Evolutionary conservation across 2,888 invertebrate genomes (phyloP).

Genomic region (Cantharis lateralis): DNA sequence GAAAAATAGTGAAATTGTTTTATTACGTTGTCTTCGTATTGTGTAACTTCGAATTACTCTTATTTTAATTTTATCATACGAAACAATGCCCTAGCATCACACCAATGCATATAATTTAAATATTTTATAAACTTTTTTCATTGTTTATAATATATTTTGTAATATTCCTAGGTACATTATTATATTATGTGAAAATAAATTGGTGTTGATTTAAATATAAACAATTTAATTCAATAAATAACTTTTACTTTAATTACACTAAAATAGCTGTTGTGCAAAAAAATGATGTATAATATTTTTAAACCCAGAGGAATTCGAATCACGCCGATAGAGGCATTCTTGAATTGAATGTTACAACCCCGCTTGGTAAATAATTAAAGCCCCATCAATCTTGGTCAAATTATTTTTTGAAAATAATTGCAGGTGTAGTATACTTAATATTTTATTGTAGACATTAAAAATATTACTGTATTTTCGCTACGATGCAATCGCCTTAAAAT

Average conservation of each 20-base stretch:
- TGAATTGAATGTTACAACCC: neutral
- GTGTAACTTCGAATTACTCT: neutral
- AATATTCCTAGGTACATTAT: neutral
- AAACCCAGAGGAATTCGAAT: no score
- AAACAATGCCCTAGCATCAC: neutral
- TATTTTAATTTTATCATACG: neutral
- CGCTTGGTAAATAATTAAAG: neutral
- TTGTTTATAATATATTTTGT: neutral
- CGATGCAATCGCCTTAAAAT: neutral
- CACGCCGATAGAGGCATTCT: no score
- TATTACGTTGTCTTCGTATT: neutral
- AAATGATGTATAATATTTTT: neutral
- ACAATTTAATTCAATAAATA: neutral
- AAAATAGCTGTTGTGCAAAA: neutral
- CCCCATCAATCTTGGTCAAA: neutral
- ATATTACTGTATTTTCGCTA: neutral
- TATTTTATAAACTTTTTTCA: neutral
- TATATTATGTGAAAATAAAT: neutral
- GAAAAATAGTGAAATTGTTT: neutral
- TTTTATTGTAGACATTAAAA: neutral
- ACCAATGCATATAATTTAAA: neutral
- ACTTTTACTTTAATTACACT: neutral
- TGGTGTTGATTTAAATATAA: neutral
- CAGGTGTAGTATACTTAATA: neutral
- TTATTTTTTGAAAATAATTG: neutral